Percentiles rank a stretch among this genome's conserved stretches.
phyloP scores from a whole-genome alignment of 92 coral and sea anemone genomes.

The Ricordea florida region DNA sequence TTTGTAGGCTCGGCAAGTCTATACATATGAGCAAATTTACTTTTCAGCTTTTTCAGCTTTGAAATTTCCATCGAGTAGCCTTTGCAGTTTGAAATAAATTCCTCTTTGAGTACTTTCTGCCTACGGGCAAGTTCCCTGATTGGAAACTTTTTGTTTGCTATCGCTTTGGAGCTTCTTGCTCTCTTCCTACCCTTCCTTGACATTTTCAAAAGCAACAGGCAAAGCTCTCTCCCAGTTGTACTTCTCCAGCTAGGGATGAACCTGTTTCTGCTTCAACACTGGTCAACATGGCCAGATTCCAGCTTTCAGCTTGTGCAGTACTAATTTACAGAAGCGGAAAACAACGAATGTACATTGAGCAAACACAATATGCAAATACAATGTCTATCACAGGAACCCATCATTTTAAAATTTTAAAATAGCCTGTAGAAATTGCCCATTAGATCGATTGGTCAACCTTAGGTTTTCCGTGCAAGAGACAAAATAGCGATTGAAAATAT shows the following conservation, averaged over 20 bases:
- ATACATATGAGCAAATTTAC: too few relatives aligned
- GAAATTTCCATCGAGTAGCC: conserved; percentile 11
- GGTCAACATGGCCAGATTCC: not conserved
- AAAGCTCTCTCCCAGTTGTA: not conserved
- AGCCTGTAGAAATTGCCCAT: conserved; percentile 28
- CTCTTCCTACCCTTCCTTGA: conserved; percentile 41
- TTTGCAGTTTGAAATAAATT: conserved; percentile 11
- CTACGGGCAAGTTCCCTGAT: conserved; percentile 29
- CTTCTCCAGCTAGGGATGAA: not conserved
- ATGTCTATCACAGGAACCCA: conserved; percentile 30
- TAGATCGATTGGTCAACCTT: too few relatives aligned
- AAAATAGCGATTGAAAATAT: too few relatives aligned
- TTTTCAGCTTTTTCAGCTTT: conserved; percentile 12
- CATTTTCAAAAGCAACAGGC: not conserved
- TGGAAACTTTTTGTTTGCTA: conserved; percentile 47
- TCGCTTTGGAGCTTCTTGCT: conserved; percentile 48
- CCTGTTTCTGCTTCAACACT: not conserved
- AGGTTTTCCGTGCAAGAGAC: too few relatives aligned
- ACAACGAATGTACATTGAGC: conserved; percentile 19
- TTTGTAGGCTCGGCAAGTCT: too few relatives aligned
- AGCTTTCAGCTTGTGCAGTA: too few relatives aligned
- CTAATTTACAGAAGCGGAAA: conserved; percentile 1
- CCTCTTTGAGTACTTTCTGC: conserved; percentile 31
- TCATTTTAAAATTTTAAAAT: conserved; percentile 29
- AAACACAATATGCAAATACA: conserved; percentile 22